A percentile compares a stretch with the other conserved stretches of the same genome.
Conservation (phyloP, 2,888 invertebrate genomes). For the Hypomecis atomaria region DNA sequence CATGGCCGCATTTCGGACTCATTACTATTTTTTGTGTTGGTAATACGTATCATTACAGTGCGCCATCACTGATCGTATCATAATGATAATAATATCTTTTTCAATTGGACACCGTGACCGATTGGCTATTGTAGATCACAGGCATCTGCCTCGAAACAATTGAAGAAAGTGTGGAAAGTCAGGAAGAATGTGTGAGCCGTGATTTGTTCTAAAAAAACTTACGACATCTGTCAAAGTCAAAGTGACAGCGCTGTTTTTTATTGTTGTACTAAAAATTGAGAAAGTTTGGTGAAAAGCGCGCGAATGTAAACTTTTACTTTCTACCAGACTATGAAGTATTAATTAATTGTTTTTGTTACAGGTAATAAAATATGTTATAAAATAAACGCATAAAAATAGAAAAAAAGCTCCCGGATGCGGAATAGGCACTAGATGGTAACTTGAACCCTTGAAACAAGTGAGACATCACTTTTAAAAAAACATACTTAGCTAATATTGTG, state of each 20-base stretch:
- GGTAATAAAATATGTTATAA: background rate
- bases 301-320: background rate
- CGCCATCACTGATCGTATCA: slow-evolving; percentile 55
- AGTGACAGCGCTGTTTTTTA: slow-evolving; percentile 25
- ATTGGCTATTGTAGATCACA: slow-evolving; percentile 32
- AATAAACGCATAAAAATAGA: background rate
- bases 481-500: background rate
- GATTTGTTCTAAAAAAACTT: slow-evolving; percentile 13
- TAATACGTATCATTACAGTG: slow-evolving; percentile 41
- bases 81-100: slow-evolving; percentile 62
- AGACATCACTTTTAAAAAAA: no score
- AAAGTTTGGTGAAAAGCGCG: slow-evolving; percentile 10
- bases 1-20: slow-evolving; percentile 40
- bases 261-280: background rate
- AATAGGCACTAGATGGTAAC: no score
- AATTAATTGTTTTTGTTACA: no score
- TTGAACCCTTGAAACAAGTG: no score
- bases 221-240: slow-evolving; percentile 46
- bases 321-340: background rate
- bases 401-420: background rate
- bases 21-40: slow-evolving; percentile 43
- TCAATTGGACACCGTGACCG: slow-evolving; percentile 56
- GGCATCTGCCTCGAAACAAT: slow-evolving; percentile 20
- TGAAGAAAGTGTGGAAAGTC: slow-evolving; percentile 28
- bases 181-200: slow-evolving; percentile 6